These are phyloP conservation scores for Habroteleia sp. DNA, from an alignment of 2,888 invertebrate genomes.

Conservation along the genomic window DNA sequence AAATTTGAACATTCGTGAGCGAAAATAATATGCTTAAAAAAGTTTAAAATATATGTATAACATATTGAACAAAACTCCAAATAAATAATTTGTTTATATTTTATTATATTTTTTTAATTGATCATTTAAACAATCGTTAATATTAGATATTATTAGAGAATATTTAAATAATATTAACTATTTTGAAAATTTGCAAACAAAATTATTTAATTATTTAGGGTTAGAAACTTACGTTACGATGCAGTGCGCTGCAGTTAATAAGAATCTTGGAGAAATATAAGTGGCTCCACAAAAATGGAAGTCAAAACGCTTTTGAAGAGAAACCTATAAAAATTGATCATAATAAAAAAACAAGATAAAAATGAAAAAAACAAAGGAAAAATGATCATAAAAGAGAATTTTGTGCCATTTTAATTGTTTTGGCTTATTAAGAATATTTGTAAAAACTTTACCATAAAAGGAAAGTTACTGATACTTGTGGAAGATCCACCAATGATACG, in stretches of 20 bases:
- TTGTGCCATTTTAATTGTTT: neutral
- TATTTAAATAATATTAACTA: too few relatives aligned
- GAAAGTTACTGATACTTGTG: neutral
- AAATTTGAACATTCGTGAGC: too few relatives aligned
- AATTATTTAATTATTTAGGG: too few relatives aligned
- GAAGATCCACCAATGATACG: conserved; percentile 15
- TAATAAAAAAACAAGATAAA: too few relatives aligned
- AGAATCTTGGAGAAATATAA: conserved; percentile 72
- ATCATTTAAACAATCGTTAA: too few relatives aligned
- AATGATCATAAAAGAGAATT: neutral
- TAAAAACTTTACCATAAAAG: conserved; percentile 15
- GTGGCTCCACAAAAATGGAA: conserved; percentile 74
- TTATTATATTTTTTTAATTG: too few relatives aligned
- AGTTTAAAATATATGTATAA: too few relatives aligned
- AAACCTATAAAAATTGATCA: conserved; percentile 61
- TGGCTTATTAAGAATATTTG: too few relatives aligned
- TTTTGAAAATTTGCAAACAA: too few relatives aligned
- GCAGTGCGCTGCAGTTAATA: conserved; percentile 77
- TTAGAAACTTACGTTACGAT: conserved; percentile 72
- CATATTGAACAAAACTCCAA: too few relatives aligned
- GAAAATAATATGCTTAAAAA: too few relatives aligned
- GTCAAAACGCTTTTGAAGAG: conserved; percentile 69
- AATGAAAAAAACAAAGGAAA: conserved; percentile 67
- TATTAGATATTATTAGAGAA: neutral
- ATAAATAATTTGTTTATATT: too few relatives aligned